Base-by-base conservation (phyloP, 2,888 invertebrate species). In the Trachelus tabidus region DNA sequence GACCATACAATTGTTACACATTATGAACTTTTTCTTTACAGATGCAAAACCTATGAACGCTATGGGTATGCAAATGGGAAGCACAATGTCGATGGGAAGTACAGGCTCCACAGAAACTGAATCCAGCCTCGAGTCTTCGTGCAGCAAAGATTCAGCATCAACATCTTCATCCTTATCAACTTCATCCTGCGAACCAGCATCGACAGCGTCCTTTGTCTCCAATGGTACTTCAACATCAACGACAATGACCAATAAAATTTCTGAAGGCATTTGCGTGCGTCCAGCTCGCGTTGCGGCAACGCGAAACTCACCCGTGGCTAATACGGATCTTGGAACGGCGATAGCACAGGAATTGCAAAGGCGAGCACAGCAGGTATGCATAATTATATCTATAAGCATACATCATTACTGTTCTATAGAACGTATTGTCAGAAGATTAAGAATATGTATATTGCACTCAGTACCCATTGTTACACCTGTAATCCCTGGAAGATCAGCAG, bases 311-410 rank as follows among this genome's bases (percentile, higher is more conserved):
- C 86, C 88, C 12, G 84, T 87, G 75, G 87, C 88, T 75, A 89
- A 88, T 85, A 91, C 93, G 84, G 94, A 94, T 88, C 92, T 96
- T 76, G 94, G 94, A 80, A 95, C 95, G 90, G 95, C 95, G 87
- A 94, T 96, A 87, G 94, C 94, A 81, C 94, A 95, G 90, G 96
- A 96, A 90, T 92, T 95, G 79, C 94, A 94, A 87, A 93, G 94
- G 91, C 92, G 95, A 89, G 94, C 94, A 82, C 94, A 95, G 93
- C 90, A 89, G 90, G 95, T 95, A 88, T 85, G 81, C 81, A 31
- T 75, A 73, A 75, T 15, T 56, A 40, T 40, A 40, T 40, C 40
- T 6, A 15, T 40, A 40, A 1, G 15, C 40, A 40, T 6, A 40
- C 15, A 15, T 15, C 15, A 40, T 40, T 40, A 40, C 15, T 6